Base-by-base conservation (phyloP, 2,113 vertebrate species). In the Paratilapia polleni region DNA sequence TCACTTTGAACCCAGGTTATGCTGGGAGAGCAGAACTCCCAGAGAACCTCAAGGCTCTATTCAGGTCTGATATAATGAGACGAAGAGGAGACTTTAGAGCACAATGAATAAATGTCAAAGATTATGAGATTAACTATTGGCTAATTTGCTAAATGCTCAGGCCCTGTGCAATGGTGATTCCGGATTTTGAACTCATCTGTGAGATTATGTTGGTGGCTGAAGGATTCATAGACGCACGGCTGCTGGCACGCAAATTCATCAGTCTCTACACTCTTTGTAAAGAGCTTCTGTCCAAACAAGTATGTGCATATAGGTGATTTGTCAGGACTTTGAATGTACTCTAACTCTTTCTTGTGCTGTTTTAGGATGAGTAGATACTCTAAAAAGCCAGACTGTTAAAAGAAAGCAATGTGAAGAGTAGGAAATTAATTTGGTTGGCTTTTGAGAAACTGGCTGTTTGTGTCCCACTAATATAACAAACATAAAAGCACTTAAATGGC, bases 131-230 rank as follows among this genome's bases (percentile, higher is more conserved):
- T 78, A 22, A 80, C 82, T 4, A 10, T 13, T 13, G 5, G 15
- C 2, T 22, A 1, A 28, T 77, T 24, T 83, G 13, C 1, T 36
- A 7, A 70, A 63, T 59, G 17, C 70, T 24, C 87, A 96, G 95
- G 78, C 93, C 93, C 52, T 96, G 95, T 83, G 94, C 94, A 36
- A 94, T 93, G 93, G 94, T 97, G 75, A 96, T 97, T 92, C 96
- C 96, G 73, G 95, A 96, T 87, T 96, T 96, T 58, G 94, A 96
- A 88, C 88, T 96, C 56, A 97, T 97, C 24, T 97, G 96, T 94
- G 97, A 97, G 94, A 96, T 96, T 85, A 94, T 91, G 91, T 85
- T 97, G 92, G 94, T 96, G 38, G 96, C 94, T 17, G 96, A 96
- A 87, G 93, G 96, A 58, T 96, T 95, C 74, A 90, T 97, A 77